Conservation (phyloP, 2,797 vertebrate genomes). For the Bradypus variegatus region DNA sequence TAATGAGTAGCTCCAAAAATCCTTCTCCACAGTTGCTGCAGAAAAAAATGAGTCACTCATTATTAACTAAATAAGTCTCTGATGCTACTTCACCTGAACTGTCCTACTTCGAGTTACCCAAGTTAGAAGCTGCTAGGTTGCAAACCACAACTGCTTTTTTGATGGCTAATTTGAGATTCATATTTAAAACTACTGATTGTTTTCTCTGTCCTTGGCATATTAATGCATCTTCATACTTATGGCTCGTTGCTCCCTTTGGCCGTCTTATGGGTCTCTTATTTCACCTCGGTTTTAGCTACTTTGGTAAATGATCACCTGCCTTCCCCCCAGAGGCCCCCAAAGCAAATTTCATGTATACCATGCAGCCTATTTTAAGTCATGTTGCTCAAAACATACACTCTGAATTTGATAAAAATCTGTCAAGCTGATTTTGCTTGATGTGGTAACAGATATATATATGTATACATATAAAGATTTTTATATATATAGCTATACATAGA, state of each 20-base stretch:
- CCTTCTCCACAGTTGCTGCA: neutral
- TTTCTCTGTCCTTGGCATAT: slow-evolving; percentile 53
- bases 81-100: neutral
- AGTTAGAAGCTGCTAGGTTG: slow-evolving; percentile 2
- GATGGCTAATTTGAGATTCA: slow-evolving; percentile 8
- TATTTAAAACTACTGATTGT: slow-evolving; percentile 48
- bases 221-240: slow-evolving; percentile 36
- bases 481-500: neutral
- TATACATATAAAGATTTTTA: slow-evolving; percentile 20
- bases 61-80: slow-evolving; percentile 19
- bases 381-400: neutral
- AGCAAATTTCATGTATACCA: slow-evolving; percentile 31
- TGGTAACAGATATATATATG: neutral
- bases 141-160: neutral
- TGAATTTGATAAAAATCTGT: slow-evolving; percentile 24
- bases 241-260: slow-evolving; percentile 32
- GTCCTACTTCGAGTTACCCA: slow-evolving; percentile 5
- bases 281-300: slow-evolving; percentile 23
- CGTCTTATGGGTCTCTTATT: slow-evolving; percentile 47
- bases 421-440: slow-evolving; percentile 29
- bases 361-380: slow-evolving; percentile 8
- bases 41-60: neutral
- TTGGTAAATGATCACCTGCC: slow-evolving; percentile 31
- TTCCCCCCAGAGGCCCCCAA: neutral
- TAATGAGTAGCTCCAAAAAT: neutral